Percentiles rank a stretch among this genome's conserved stretches.
phyloP scores from a whole-genome alignment of 2,113 vertebrate genomes.

The Aldabrachelys gigantea region DNA sequence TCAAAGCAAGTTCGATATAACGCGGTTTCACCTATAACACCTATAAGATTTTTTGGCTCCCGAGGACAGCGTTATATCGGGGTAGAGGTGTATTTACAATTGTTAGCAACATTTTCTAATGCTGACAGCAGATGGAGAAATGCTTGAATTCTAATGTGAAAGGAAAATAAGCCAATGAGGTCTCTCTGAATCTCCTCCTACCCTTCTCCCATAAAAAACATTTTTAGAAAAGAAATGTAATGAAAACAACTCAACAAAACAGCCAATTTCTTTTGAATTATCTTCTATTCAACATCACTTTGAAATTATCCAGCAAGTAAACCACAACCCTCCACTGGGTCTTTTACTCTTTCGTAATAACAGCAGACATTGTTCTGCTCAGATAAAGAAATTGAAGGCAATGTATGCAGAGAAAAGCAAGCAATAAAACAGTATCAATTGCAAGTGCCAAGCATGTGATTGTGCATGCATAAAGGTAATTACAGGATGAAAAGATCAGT shows the following conservation, averaged over 20 bases:
- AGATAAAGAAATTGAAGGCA: constrained; percentile 57
- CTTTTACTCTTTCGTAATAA: constrained; percentile 56
- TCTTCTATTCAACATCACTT: constrained; percentile 57
- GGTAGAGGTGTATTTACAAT: constrained; percentile 3
- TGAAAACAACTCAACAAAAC: constrained; percentile 54
- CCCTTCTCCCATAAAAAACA: background rate
- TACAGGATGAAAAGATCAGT: constrained; percentile 53
- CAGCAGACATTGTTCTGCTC: constrained; percentile 46
- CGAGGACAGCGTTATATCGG: too few relatives aligned
- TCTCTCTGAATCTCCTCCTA: constrained; percentile 29
- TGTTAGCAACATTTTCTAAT: constrained; percentile 49
- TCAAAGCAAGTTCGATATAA: too few relatives aligned
- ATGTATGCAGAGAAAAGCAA: constrained; percentile 54
- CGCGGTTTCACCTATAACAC: too few relatives aligned
- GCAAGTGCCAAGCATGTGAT: constrained; percentile 48
- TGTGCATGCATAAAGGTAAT: constrained; percentile 55
- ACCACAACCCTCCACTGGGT: constrained; percentile 18
- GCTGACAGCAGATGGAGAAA: constrained; percentile 44
- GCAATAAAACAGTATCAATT: constrained; percentile 48
- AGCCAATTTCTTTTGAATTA: constrained; percentile 59
- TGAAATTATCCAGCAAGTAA: constrained; percentile 66
- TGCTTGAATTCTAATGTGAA: constrained; percentile 38
- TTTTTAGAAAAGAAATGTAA: background rate
- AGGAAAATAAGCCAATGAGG: constrained; percentile 46
- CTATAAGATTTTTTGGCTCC: too few relatives aligned